phyloP scores from a whole-genome alignment of 2,113 vertebrate species.

The Dermatemys mawii region DNA sequence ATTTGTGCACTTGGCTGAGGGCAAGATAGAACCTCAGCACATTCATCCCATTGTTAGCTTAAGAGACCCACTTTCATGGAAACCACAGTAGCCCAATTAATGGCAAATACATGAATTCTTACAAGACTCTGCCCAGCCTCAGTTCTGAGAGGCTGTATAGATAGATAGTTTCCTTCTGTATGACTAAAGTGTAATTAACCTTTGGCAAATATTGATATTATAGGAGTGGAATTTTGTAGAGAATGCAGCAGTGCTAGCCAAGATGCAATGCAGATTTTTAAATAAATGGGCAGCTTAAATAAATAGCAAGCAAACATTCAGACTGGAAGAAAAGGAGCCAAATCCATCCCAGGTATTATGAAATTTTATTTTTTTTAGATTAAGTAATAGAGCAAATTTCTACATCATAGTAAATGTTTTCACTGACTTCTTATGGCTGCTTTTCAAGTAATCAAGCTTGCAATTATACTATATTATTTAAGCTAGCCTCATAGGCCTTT shows the following conservation, averaged over 20 bases:
- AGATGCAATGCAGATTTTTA: neutral
- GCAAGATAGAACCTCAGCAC: neutral
- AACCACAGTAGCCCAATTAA: neutral
- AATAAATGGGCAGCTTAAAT: neutral
- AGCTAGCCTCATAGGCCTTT: neutral
- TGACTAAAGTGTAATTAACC: constrained; percentile 34
- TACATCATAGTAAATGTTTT: neutral
- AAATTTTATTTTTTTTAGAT: neutral
- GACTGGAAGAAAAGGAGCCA: neutral
- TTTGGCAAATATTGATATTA: constrained; percentile 71
- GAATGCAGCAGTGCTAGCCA: constrained; percentile 4
- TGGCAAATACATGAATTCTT: neutral
- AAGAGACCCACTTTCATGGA: neutral
- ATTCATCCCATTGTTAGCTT: neutral
- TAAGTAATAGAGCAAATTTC: neutral
- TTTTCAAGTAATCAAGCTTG: neutral
- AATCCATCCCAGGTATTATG: neutral
- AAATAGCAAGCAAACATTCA: constrained; percentile 11
- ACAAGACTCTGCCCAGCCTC: neutral
- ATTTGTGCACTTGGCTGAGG: too few relatives aligned
- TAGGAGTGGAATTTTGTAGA: constrained; percentile 46
- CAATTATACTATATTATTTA: neutral
- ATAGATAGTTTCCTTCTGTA: constrained; percentile 19
- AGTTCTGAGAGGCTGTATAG: neutral
- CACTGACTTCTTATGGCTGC: neutral